Conservation (phyloP, 2,113 vertebrate genomes). For the Hirundichthys speculiger region DNA sequence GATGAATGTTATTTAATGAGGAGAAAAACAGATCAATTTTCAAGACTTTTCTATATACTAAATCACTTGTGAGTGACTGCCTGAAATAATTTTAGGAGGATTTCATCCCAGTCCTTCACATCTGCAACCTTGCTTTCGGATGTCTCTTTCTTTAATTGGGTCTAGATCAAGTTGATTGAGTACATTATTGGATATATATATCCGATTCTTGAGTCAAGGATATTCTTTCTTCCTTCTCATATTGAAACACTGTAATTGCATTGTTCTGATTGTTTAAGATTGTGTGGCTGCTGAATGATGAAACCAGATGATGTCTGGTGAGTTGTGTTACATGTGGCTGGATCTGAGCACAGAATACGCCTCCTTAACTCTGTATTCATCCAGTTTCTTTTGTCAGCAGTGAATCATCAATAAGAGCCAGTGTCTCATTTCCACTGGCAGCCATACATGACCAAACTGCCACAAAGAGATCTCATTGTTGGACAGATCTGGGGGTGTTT, state of each 20-base stretch:
- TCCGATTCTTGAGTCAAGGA: not conserved
- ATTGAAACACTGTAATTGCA: not conserved
- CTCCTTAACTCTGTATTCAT: not conserved
- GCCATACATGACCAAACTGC: not conserved
- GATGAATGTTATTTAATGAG: too few relatives aligned
- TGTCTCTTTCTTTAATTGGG: not conserved
- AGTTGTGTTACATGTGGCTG: constrained; percentile 10
- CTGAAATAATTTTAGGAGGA: too few relatives aligned
- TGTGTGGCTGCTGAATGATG: not conserved
- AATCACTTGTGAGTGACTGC: too few relatives aligned
- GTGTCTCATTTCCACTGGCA: too few relatives aligned
- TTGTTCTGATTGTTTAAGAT: not conserved
- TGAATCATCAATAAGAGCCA: constrained; percentile 4
- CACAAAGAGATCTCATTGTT: not conserved
- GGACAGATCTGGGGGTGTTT: constrained; percentile 5
- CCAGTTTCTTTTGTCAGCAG: constrained; percentile 9
- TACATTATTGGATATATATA: not conserved
- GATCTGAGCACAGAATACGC: not conserved
- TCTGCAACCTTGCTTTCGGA: not conserved
- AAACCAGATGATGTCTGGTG: not conserved
- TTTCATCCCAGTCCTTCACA: too few relatives aligned
- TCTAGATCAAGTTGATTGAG: not conserved
- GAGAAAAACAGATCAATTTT: too few relatives aligned
- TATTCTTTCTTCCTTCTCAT: not conserved
- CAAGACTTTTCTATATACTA: too few relatives aligned